Conservation (phyloP, 2,888 invertebrate species). For the Cataglyphis livida region DNA sequence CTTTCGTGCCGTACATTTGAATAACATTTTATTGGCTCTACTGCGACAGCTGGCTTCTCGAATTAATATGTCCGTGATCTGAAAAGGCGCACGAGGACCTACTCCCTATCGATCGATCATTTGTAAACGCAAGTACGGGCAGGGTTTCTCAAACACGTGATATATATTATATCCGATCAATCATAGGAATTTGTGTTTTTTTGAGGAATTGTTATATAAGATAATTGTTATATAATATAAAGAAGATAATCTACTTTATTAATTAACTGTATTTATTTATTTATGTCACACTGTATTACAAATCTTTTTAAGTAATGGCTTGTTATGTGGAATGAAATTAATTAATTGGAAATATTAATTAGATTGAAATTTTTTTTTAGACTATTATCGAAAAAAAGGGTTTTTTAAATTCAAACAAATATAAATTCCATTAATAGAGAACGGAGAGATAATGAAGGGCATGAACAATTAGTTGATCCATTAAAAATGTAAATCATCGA, state of each 20-base stretch:
- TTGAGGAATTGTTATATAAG: neutral
- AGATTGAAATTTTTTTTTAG: neutral
- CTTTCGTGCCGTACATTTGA: constrained; percentile 24
- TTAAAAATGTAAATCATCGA: neutral
- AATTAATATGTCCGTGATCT: constrained; percentile 66
- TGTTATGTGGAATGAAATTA: neutral
- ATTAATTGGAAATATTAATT: constrained; percentile 13
- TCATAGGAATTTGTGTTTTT: constrained; percentile 5
- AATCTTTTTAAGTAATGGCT: neutral
- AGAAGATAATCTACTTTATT: neutral
- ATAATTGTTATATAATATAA: neutral
- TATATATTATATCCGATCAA: neutral
- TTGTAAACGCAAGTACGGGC: constrained; percentile 53
- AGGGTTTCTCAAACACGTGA: constrained; percentile 21
- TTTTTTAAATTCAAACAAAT: neutral
- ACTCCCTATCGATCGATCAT: constrained; percentile 58
- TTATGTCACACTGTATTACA: neutral
- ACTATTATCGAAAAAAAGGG: neutral
- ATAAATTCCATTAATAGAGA: neutral
- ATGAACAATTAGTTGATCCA: neutral
- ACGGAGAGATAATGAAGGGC: no score
- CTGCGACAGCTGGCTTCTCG: constrained; percentile 64
- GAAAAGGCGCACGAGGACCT: constrained; percentile 58
- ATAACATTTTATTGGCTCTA: constrained; percentile 49
- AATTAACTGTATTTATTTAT: constrained; percentile 13